Conservation (phyloP, 2,797 vertebrate species). For the Trichosurus vulpecula region DNA sequence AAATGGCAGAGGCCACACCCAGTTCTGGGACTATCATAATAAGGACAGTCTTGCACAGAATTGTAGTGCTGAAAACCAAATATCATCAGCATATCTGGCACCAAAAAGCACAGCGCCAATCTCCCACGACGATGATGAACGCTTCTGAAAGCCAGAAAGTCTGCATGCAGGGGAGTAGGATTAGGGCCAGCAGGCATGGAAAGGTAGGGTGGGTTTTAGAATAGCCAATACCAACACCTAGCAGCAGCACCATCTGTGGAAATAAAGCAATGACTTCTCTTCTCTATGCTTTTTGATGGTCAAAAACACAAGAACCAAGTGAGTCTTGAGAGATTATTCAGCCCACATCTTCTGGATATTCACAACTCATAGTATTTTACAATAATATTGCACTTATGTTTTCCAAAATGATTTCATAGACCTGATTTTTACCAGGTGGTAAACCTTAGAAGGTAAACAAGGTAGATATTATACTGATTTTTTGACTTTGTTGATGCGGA, state of each 20-base stretch:
- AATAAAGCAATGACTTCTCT: neutral
- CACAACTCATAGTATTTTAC: neutral
- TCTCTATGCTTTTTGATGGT: neutral
- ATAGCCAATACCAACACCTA: neutral
- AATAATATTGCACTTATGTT: neutral
- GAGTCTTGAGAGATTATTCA: neutral
- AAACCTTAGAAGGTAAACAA: neutral
- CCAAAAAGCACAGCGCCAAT: neutral
- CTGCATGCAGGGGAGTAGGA: neutral
- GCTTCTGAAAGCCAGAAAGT: neutral
- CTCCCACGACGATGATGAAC: neutral
- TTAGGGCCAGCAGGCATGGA: neutral
- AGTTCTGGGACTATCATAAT: neutral
- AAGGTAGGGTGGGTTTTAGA: neutral
- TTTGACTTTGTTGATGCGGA: neutral
- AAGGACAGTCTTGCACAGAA: neutral
- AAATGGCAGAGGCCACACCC: neutral
- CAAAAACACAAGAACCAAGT: neutral
- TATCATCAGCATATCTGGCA: neutral
- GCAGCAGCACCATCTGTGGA: neutral
- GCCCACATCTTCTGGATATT: neutral
- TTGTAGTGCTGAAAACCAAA: neutral
- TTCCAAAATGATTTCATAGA: neutral
- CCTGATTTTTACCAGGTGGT: neutral
- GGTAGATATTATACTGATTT: neutral